Percentiles rank a stretch among this genome's conserved stretches.
Evolutionary conservation across 2,113 vertebrate species (phyloP).

Genomic region (Chaetura pelagica): DNA sequence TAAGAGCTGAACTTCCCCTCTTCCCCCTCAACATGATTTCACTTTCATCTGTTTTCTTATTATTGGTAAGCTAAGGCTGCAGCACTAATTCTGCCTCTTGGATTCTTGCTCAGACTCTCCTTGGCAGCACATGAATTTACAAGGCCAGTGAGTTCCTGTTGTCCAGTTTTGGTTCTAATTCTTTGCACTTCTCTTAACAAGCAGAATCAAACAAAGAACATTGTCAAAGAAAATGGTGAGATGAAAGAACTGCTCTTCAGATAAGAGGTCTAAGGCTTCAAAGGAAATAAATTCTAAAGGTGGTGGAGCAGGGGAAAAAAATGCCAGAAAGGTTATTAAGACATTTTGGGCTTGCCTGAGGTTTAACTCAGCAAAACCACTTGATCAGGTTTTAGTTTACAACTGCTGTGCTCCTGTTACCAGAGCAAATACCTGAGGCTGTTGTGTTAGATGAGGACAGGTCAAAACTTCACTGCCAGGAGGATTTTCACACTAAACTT

Average conservation of each 20-base stretch:
- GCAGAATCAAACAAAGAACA: not conserved
- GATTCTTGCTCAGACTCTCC: not conserved
- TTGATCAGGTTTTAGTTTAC: not conserved
- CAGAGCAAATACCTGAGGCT: constrained; percentile 15
- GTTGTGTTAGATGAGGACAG: constrained; percentile 26
- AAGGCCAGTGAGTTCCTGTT: not conserved
- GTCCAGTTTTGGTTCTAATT: not conserved
- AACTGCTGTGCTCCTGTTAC: not conserved
- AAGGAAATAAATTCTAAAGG: not conserved
- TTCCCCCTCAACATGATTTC: not conserved
- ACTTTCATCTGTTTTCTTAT: not conserved
- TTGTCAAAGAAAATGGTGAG: not conserved
- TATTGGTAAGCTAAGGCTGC: not conserved
- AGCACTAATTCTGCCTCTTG: not conserved
- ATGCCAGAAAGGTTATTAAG: not conserved
- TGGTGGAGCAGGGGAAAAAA: not conserved
- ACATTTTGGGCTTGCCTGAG: not conserved
- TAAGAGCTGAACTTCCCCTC: not conserved
- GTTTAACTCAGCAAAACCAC: not conserved
- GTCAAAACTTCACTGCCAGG: not conserved
- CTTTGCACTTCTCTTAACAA: not conserved
- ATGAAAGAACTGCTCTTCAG: not conserved
- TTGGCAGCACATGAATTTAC: not conserved
- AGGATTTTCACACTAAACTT: constrained; percentile 35
- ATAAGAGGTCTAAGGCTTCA: not conserved